phyloP scores from a whole-genome alignment of 2,888 invertebrate species.

The Hydroisotoma schaefferi region DNA sequence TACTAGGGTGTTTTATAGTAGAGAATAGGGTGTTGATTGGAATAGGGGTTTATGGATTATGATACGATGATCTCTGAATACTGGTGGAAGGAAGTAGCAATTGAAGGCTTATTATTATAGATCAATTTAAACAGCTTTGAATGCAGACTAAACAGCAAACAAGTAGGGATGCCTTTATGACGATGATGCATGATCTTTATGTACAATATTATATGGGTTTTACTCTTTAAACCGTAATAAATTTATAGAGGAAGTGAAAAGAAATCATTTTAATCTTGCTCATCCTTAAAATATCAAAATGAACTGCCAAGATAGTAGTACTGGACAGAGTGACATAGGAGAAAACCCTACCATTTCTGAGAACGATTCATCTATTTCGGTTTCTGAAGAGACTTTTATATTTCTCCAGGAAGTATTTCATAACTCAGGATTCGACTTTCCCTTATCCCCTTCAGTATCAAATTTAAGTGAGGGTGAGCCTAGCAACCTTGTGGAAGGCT shows the following conservation, averaged over 20 bases:
- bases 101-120: conserved; percentile 10
- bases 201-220: neutral
- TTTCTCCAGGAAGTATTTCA: conserved; percentile 40
- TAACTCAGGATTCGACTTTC: conserved; percentile 33
- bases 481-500: too few species aligned
- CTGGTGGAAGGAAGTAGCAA: conserved; percentile 14
- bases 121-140: conserved; percentile 2
- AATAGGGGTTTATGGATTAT: too few species aligned
- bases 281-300: neutral
- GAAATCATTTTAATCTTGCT: neutral
- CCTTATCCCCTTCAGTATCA: too few species aligned
- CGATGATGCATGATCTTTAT: neutral
- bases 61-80: too few species aligned
- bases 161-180: too few species aligned
- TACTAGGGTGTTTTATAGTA: neutral
- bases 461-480: too few species aligned
- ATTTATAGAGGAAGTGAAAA: neutral
- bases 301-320: neutral
- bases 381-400: conserved; percentile 40
- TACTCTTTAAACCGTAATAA: neutral
- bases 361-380: conserved; percentile 3
- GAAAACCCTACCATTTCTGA: too few species aligned
- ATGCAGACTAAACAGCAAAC: neutral
- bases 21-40: too few species aligned
- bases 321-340: neutral